Base-by-base conservation (phyloP, 2,888 invertebrate species). In the Lasiommata megera region DNA sequence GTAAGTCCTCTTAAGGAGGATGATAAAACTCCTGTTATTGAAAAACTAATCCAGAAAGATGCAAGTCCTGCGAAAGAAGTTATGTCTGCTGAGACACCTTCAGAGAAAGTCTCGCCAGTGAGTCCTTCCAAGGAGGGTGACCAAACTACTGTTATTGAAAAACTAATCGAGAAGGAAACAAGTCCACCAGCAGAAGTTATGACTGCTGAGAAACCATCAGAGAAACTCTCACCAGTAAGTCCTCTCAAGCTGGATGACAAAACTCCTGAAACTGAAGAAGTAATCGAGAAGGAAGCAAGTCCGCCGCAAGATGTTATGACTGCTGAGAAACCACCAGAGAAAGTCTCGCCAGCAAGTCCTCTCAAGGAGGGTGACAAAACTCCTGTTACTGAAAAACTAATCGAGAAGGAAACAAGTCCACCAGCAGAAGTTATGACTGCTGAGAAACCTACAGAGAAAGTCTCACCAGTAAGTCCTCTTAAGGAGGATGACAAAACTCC, bases 341-440 rank as follows among this genome's bases (percentile, higher is more conserved):
- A 34, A 51, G 1, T 11, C n/a, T n/a, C n/a, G n/a, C n/a, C n/a
- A 12, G 23, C 54, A 1, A 54, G 43, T 12, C 54, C 54, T 12
- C 34, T 16, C 1, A 17, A 53, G 16, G 38, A 54, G 11, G 17
- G 8, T 1, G 12, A 43, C 1, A 23, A 16, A 7, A 31, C 0
- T 23, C 43, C 36, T 16, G 6, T 17, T 3, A 0, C 9, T 0
- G 9, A 31, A 9, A 53, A 53, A 40, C 23, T 1, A 6, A 53
- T 51, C 1, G 56, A 61, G 0, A 65, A 64, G 23, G 38, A 40
- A 28, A 40, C 47, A 0, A 64, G 60, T 36, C 57, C 60, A 6
- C 40, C 51, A 0, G 16, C 23, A 3, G 48, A 48, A 0, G 16
- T 17, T 1, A 3, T 37, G 2, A 14, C n/a, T 1, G 1, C 16